Base-by-base conservation (phyloP, 2,797 vertebrate genomes). In the Pristis pectinata region DNA sequence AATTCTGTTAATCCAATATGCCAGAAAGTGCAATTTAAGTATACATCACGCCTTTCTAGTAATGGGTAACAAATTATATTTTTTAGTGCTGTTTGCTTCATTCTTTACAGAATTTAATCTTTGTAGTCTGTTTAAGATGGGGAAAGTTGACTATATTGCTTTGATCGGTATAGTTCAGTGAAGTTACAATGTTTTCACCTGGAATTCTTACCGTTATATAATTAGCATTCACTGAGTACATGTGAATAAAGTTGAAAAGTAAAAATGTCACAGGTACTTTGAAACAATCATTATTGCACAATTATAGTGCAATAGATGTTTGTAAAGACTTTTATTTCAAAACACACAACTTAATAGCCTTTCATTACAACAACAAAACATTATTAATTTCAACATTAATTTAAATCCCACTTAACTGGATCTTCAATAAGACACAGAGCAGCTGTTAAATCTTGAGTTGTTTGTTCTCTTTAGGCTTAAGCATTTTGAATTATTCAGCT, bases 391-490 rank as follows among this genome's bases (percentile, higher is more conserved):
- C 27, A 94, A 94, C 72, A 94, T 44, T 72, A 41, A 94, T 94
- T 24, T 94, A 94, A 72, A n/a, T 94, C 72, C 92, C 37, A 74
- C 94, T 49, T 76, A 94, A 94, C 34, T 49, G 44, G 37, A 94
- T 94, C 41, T 76, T 94, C 92, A 94, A 74, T 94, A 94, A 94
- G 92, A 74, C 41, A 94, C 15, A 30, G 44, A 56, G 67, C 92
- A 94, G 92, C 92, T 94, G 92, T 94, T 94, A 70, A 74, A 44
- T 94, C 44, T 74, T 30, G 70, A 53, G 72, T 76, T 94, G 96
- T 96, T 96, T 96, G 96, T 96, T 95, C 96, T 96, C 94, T 96
- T 94, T 96, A 94, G 76, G 95, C 95, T 93, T 96, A 95, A 95
- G 96, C 96, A 95, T 97, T 96, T 96, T 96, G 92, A 94, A 94